Base-by-base conservation (phyloP, 2,113 vertebrate genomes). In the Pterocles gutturalis region DNA sequence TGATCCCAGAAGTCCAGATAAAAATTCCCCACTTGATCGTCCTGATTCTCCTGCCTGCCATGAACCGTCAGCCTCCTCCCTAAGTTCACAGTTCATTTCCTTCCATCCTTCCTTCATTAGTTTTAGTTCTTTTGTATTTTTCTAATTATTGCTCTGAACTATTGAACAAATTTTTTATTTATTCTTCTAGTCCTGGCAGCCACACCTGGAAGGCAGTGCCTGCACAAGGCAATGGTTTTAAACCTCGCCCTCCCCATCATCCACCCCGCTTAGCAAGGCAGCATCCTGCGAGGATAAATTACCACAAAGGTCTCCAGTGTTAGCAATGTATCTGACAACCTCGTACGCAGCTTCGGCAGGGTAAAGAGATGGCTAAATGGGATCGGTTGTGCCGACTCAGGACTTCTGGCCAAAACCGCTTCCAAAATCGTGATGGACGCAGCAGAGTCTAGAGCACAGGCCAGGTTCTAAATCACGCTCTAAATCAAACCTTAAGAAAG, bases 401-500 rank as follows among this genome's bases (percentile, higher is more conserved):
- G 87, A 94, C 81, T 96, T 90, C 55, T 78, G 76, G 76, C 79
- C 85, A 86, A 89, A 89, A 67, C 65, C 45, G 49, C 70, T 82
- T 92, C 91, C 91, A 87, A 90, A 89, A 72, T 65, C 66, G 1
- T 89, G 87, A 95, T 78, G 89, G 94, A 95, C 89, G 76, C 72
- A 76, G 80, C 31, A 51, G 70, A 95, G 60, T 65, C 94, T 62
- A 89, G 65, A 95, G 83, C 29, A 0, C 53, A 89, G 94, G 83
- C 61, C 77, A 80, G 72, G 33, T 21, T 96, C 87, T 95, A 96
- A 89, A 89, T 96, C 86, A 91, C 5, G 0, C 73, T 69, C 70
- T 89, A 96, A 97, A 94, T 96, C 92, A 95, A 96, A 84, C 41
- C 77, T 49, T 91, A 91, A 91, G 90, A 75, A 87, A 93, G 92